These are phyloP conservation scores for Ptychadena robeensis DNA, from an alignment of 2,797 vertebrate species.

Conservation along the genomic window DNA sequence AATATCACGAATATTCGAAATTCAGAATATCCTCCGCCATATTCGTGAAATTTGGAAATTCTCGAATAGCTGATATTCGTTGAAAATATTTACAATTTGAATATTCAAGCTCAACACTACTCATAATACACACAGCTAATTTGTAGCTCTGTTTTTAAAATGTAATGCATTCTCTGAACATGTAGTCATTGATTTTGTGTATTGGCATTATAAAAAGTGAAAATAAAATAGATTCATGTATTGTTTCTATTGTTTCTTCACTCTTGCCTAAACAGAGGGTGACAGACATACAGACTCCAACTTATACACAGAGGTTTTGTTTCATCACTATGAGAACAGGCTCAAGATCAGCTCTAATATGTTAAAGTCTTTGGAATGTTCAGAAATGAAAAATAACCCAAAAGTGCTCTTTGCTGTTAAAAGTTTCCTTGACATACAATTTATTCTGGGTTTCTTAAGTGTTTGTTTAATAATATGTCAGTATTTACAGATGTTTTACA, in stretches of 20 bases:
- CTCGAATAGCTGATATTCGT: too few relatives aligned
- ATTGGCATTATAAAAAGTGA: neutral
- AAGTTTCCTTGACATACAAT: constrained; percentile 9
- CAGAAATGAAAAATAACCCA: neutral
- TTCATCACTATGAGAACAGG: constrained; percentile 36
- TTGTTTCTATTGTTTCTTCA: constrained; percentile 35
- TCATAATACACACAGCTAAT: neutral
- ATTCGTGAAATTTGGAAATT: too few relatives aligned
- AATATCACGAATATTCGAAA: too few relatives aligned
- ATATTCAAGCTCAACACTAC: too few relatives aligned
- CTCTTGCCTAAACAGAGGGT: constrained; percentile 34
- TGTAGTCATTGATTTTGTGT: neutral
- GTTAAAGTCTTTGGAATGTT: constrained; percentile 35
- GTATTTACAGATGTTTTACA: neutral
- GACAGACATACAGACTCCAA: constrained; percentile 37
- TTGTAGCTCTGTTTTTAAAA: neutral
- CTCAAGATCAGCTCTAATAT: constrained; percentile 30
- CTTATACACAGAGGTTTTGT: constrained; percentile 24
- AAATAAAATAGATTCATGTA: constrained; percentile 23
- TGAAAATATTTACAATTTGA: too few relatives aligned
- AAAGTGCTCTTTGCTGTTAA: constrained; percentile 5
- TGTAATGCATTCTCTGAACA: neutral
- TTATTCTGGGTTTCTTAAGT: neutral
- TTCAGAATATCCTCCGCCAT: too few relatives aligned
- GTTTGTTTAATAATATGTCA: neutral